A percentile compares a stretch with the other conserved stretches of the same genome.
Conservation (phyloP, 2,888 invertebrate species). For the Neocrepidodera transversa region DNA sequence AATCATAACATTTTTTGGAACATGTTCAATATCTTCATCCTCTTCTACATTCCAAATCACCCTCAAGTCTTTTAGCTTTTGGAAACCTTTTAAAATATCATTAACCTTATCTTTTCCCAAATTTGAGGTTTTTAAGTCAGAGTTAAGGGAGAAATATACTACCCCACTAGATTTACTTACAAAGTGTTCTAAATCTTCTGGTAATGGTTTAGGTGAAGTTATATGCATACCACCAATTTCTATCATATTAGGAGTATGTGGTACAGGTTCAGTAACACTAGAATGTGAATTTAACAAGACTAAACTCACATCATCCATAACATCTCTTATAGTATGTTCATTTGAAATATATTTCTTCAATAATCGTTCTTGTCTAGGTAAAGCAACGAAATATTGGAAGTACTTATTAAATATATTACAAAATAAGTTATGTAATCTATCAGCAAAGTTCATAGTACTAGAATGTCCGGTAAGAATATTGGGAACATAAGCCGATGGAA, state of each 20-base stretch:
- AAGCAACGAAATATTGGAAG: conserved; percentile 40
- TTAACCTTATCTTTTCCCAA: conserved; percentile 63
- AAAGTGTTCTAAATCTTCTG: conserved; percentile 60
- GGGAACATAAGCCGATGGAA: conserved; percentile 59
- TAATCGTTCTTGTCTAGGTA: conserved; percentile 42
- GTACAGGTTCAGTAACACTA: conserved; percentile 61
- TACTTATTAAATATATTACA: conserved; percentile 49
- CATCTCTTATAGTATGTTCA: conserved; percentile 40
- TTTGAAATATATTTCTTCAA: conserved; percentile 45
- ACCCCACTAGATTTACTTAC: conserved; percentile 64
- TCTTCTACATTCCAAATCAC: conserved; percentile 38
- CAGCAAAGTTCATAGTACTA: conserved; percentile 62
- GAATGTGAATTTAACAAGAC: conserved; percentile 59
- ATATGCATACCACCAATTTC: conserved; percentile 67
- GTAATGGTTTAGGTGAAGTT: conserved; percentile 42
- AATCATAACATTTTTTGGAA: conserved; percentile 57
- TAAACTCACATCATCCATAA: conserved; percentile 47
- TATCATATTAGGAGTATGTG: conserved; percentile 64
- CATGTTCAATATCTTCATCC: conserved; percentile 6
- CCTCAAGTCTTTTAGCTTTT: conserved; percentile 64
- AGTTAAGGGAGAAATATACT: conserved; percentile 67
- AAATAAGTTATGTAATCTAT: conserved; percentile 63
- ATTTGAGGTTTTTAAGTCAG: conserved; percentile 64
- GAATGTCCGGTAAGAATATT: conserved; percentile 58
- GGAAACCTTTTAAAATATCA: conserved; percentile 66